Evolutionary conservation across 1,140 invertebrate species (phyloP).

Genomic region (Chironomus tepperi): DNA sequence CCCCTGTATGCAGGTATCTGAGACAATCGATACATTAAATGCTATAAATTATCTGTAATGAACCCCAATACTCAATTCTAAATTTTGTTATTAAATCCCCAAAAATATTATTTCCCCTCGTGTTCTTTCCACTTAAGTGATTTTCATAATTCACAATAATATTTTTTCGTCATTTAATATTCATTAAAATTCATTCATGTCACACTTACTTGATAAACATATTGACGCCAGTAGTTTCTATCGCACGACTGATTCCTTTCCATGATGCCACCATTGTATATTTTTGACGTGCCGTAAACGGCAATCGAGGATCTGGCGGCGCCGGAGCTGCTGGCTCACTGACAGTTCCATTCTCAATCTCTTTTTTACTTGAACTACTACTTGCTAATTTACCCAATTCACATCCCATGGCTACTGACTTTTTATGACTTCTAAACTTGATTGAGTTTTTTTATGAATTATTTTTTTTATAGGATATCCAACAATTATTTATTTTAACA

Average conservation of each 20-base stretch:
- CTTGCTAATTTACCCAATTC: slow-evolving; percentile 62
- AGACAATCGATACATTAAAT: no score
- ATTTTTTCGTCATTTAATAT: no score
- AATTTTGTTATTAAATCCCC: no score
- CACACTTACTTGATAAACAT: slow-evolving; percentile 83
- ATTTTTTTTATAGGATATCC: not conserved
- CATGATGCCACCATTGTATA: slow-evolving; percentile 80
- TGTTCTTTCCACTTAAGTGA: not conserved
- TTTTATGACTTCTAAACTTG: not conserved
- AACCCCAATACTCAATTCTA: no score
- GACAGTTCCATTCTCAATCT: slow-evolving; percentile 26
- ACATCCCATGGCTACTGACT: slow-evolving; percentile 54
- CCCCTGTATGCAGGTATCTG: no score
- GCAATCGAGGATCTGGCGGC: slow-evolving; percentile 65
- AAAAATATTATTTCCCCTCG: no score
- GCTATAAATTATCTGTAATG: no score
- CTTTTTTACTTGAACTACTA: slow-evolving; percentile 3
- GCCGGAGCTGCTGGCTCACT: slow-evolving; percentile 41
- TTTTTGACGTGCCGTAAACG: slow-evolving; percentile 75
- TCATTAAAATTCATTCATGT: not conserved
- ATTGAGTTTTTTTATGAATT: no score
- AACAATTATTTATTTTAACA: not conserved
- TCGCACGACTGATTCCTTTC: slow-evolving; percentile 78
- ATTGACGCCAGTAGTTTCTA: slow-evolving; percentile 76
- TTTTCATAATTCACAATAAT: no score